Evolutionary conservation across 1,140 invertebrate species (phyloP).

Genomic region (Drosophila cardini): DNA sequence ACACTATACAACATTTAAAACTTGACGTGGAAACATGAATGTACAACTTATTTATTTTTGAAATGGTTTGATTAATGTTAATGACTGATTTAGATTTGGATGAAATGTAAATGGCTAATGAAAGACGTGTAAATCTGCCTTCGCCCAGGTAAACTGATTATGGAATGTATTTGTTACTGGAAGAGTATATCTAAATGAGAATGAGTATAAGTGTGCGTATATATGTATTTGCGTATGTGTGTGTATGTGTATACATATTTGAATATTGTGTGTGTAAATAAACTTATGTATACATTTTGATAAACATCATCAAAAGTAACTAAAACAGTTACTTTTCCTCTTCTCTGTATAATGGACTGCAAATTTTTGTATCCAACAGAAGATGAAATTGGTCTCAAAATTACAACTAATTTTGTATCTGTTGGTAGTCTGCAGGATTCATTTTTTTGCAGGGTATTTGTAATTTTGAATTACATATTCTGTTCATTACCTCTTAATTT

Average conservation of each 20-base stretch:
- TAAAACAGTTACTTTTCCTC: background rate
- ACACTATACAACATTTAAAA: background rate
- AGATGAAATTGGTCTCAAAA: background rate
- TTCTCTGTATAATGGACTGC: background rate
- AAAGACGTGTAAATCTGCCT: slow-evolving; percentile 4
- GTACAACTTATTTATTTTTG: background rate
- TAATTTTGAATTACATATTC: background rate
- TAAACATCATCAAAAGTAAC: background rate
- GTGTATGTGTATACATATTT: slow-evolving; percentile 20
- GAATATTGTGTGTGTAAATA: slow-evolving; percentile 37
- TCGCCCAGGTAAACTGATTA: slow-evolving; percentile 5
- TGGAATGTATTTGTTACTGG: slow-evolving; percentile 15
- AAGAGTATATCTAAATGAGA: slow-evolving; percentile 6
- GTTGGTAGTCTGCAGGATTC: background rate
- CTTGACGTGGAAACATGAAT: background rate
- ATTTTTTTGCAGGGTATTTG: background rate
- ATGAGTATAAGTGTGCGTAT: slow-evolving; percentile 23
- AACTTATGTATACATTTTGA: slow-evolving; percentile 25
- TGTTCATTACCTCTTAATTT: background rate
- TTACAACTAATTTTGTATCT: too few relatives aligned
- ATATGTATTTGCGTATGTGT: slow-evolving; percentile 19
- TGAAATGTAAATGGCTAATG: slow-evolving; percentile 6
- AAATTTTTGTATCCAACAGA: background rate
- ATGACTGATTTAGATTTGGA: slow-evolving; percentile 8
- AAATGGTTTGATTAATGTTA: background rate